Percentiles rank a stretch among this genome's conserved stretches.
phyloP scores from a whole-genome alignment of 2,797 vertebrate species.

The Alfaro cultratus region DNA sequence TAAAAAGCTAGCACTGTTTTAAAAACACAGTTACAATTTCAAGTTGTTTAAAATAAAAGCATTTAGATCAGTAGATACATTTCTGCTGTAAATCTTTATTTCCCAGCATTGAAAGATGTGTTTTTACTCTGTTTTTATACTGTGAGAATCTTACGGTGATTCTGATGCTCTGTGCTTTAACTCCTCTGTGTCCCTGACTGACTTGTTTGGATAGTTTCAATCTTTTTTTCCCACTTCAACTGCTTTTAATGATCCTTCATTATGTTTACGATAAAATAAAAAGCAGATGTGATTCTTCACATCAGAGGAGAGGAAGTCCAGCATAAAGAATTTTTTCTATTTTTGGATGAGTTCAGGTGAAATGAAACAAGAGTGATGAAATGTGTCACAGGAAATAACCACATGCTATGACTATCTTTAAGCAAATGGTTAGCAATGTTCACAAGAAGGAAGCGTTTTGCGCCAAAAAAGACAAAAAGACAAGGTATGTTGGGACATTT shows the following conservation, averaged over 20 bases:
- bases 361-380: slow-evolving; percentile 7
- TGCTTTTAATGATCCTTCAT: neutral
- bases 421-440: neutral
- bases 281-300: slow-evolving; percentile 1
- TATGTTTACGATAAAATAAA: neutral
- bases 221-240: neutral
- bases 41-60: neutral
- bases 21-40: neutral
- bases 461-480: slow-evolving; percentile 3
- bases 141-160: neutral
- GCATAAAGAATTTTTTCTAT: neutral
- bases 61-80: neutral
- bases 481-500: slow-evolving; percentile 21
- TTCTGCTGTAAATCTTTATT: neutral
- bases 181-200: neutral
- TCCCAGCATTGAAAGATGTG: neutral
- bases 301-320: neutral
- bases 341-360: slow-evolving; percentile 26
- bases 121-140: neutral
- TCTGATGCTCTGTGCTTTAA: neutral
- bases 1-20: neutral
- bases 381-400: slow-evolving; percentile 11
- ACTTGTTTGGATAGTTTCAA: neutral
- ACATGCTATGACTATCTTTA: neutral
- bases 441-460: neutral